Evolutionary conservation across 2,113 vertebrate genomes (phyloP).

Genomic region (Lipophrys pholis): DNA sequence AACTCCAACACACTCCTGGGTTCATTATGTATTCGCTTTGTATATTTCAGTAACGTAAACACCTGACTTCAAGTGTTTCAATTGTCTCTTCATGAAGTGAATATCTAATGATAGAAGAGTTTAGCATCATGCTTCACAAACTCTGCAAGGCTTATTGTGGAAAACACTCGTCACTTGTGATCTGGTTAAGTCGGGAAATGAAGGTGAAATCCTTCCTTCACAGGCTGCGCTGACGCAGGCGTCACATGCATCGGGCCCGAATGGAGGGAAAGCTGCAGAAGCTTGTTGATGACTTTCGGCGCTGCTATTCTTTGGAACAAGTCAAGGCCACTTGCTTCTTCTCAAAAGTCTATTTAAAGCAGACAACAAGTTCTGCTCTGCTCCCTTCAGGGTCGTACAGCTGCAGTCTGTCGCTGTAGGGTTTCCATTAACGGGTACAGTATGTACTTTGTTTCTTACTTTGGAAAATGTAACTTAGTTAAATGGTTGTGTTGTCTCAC

Average conservation of each 20-base stretch:
- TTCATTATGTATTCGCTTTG: neutral
- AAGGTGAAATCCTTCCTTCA: constrained; percentile 46
- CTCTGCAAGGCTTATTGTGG: neutral
- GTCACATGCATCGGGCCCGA: constrained; percentile 37
- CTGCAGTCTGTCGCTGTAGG: too few species aligned
- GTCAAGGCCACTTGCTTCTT: constrained; percentile 12
- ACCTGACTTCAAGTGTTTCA: neutral
- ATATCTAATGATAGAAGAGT: neutral
- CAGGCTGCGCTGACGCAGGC: constrained; percentile 21
- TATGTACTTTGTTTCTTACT: too few species aligned
- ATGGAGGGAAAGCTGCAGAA: constrained; percentile 38
- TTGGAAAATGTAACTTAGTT: too few species aligned
- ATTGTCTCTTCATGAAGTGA: neutral
- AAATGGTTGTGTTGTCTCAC: too few species aligned
- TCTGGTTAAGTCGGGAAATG: constrained; percentile 63
- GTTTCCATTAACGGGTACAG: too few species aligned
- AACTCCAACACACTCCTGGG: neutral
- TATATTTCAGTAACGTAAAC: neutral
- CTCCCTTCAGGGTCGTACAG: neutral
- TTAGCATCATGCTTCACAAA: neutral
- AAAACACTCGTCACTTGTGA: constrained; percentile 22
- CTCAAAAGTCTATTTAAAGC: constrained; percentile 2
- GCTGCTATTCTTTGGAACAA: neutral
- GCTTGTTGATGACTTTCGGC: constrained; percentile 17
- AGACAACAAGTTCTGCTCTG: neutral